Evolutionary conservation across 2,797 vertebrate species (phyloP), one percentile per base, ranked within the genome.

Genomic region (Bryconaethiops microstoma): DNA sequence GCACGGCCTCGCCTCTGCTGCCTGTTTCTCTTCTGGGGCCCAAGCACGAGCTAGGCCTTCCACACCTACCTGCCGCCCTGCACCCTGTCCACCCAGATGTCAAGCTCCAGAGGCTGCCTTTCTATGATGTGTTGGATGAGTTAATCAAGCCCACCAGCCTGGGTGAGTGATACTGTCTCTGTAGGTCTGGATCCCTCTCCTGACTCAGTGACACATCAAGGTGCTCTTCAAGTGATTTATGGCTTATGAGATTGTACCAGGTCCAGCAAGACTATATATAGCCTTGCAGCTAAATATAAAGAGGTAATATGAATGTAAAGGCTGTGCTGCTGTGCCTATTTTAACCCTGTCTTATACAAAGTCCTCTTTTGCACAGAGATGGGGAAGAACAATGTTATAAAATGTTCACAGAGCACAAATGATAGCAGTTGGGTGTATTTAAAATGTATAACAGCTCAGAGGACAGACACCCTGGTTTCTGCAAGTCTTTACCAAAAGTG

Each of bases 61-160:
- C 97, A 88, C 98, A 99, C 90, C 95, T 99, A 69, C 94, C 97
- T 76, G 96, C 97, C 2, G 93, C 96, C 76, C 96, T 99, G 88
- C 97, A 99, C 87, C 98, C 98, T 62, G 97, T 99, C 83, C 98
- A 99, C 86, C 98, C 98, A 1, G 98, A 99, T 89, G 97, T 99
- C 90, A 99, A 99, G 88, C 96, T 99, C 68, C 97, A 99, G 93
- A 98, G 97, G 92, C 94, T 99, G 85, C 97, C 98, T 29, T 99
- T 99, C 91, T 99, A 99, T 1, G 98, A 99, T 81, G 91, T 99
- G 91, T 87, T 99, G 91, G 98, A 99, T 78, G 97, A 99, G 92
- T 95, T 99, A 86, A 99, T 99, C 90, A 99, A 99, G 86, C 98
- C 98, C 10, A 99, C 98, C 89, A 99, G 96, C 90, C 91, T 99